Base-by-base conservation (phyloP, 2,797 vertebrate species). In the Naso thynnoides region DNA sequence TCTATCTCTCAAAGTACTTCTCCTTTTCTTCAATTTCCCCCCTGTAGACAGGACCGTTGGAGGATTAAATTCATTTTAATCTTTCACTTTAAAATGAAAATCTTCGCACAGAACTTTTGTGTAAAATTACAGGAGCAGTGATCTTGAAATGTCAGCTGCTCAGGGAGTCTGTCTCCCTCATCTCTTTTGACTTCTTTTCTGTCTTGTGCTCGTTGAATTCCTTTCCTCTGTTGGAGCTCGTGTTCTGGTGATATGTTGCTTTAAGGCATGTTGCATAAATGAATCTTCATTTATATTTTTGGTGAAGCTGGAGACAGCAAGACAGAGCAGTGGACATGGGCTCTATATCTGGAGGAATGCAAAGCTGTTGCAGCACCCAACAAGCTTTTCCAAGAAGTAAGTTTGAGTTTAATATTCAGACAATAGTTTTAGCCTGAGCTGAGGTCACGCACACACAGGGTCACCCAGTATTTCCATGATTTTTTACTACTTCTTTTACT, bases 311-410 rank as follows among this genome's bases (percentile, higher is more conserved):
- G 93, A 44, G 93, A 97, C 86, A 92, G 89, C 87, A 96, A 96
- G 93, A 95, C 94, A 69, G 96, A 98, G 88, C 89, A 90, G 84
- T 99, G 97, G 98, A 96, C 95, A 0, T 99, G 98, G 98, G 83
- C 93, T 61, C 94, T 91, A 75, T 99, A 98, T 91, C 91, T 99
- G 68, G 96, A 98, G 78, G 97, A 98, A 77, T 94, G 95, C 93
- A 98, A 97, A 93, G 94, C 96, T 76, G 60, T 95, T 13, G 95
- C 96, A 56, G 98, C 97, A 65, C 96, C 97, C 27, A 90, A 91
- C 89, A 94, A 95, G 89, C 96, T 99, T 90, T 99, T 99, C 90
- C 96, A 97, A 87, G 96, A 98, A 94, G 97, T 99, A 92, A 1
- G 60, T 78, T 56, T 63, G 10, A 41, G 8, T 64, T 55, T 49